phyloP scores from a whole-genome alignment of 2,113 vertebrate genomes.

The Solenodon paradoxus region DNA sequence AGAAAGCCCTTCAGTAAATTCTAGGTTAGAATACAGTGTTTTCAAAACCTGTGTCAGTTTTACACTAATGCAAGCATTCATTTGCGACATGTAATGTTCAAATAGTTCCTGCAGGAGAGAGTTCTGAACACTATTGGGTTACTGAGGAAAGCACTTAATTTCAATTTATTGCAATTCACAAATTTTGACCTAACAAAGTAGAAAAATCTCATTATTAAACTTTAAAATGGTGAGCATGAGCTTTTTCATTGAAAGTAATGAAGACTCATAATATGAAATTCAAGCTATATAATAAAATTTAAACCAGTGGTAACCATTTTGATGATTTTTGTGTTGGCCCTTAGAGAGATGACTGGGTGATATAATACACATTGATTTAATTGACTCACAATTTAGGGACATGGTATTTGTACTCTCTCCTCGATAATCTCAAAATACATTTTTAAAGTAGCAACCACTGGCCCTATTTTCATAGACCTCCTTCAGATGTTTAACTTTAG shows the following conservation, averaged over 20 bases:
- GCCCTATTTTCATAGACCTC: neutral
- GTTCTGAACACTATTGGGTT: neutral
- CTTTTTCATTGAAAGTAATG: constrained; percentile 32
- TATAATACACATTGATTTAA: neutral
- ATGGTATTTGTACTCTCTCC: neutral
- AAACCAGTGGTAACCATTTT: neutral
- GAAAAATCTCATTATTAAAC: neutral
- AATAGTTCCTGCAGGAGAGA: neutral
- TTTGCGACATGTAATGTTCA: neutral
- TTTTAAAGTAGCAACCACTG: neutral
- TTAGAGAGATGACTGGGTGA: neutral
- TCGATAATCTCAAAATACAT: neutral
- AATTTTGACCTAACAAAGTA: neutral
- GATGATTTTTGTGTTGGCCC: neutral
- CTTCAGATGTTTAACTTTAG: neutral
- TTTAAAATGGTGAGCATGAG: constrained; percentile 17
- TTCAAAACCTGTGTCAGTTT: neutral
- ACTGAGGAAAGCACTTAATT: neutral
- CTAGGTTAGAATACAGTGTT: neutral
- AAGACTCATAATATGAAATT: neutral
- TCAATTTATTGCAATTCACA: neutral
- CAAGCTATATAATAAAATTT: neutral
- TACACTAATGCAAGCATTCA: neutral
- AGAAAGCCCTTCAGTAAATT: neutral
- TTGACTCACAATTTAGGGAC: neutral